Evolutionary conservation across 1,140 invertebrate species (phyloP).

Genomic region (Caligus rogercresseyi): DNA sequence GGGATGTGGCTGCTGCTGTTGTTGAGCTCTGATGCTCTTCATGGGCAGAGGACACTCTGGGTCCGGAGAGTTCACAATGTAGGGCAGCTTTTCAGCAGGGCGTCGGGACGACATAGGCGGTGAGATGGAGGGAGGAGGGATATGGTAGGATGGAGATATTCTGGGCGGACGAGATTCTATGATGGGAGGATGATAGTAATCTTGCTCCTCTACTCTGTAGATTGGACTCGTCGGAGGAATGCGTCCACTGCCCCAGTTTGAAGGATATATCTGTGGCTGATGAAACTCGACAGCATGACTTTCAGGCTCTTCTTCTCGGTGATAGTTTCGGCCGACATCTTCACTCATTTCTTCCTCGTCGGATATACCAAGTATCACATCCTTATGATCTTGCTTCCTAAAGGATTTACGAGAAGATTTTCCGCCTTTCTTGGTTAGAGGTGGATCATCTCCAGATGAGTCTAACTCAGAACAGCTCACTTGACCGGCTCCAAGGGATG

Average conservation of each 20-base stretch:
- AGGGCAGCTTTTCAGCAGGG: background rate
- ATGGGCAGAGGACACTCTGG: background rate
- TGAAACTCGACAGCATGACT: background rate
- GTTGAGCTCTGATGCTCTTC: background rate
- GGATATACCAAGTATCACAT: background rate
- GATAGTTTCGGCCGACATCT: background rate
- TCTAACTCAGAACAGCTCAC: background rate
- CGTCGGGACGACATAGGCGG: background rate
- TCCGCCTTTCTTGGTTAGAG: background rate
- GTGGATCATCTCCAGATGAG: slow-evolving; percentile 10
- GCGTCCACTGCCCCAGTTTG: background rate
- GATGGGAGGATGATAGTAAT: background rate
- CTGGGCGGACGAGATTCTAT: background rate
- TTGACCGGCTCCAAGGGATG: background rate
- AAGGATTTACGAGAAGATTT: background rate
- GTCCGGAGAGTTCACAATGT: background rate
- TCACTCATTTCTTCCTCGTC: background rate
- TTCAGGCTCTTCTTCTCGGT: background rate
- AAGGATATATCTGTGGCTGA: background rate
- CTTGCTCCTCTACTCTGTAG: background rate
- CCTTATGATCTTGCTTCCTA: slow-evolving; percentile 1
- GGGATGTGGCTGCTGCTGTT: background rate
- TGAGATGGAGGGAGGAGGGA: background rate
- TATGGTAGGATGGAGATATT: background rate
- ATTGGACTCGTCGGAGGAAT: background rate